These are phyloP conservation scores for Malaclemys terrapin DNA, from an alignment of 2,113 vertebrate genomes.

Conservation along the genomic window DNA sequence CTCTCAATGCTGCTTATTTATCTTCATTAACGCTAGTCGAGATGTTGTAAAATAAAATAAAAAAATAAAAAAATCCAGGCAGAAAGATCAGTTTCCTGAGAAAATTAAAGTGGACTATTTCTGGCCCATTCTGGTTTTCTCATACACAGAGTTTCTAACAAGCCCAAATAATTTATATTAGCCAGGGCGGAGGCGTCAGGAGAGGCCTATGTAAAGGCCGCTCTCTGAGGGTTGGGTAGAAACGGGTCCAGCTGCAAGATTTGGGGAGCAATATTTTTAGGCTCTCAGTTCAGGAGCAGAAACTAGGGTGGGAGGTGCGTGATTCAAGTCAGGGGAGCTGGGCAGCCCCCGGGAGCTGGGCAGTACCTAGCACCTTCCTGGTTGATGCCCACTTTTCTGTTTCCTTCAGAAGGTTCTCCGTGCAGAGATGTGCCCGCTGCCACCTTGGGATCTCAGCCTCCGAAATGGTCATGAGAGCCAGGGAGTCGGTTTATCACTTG, in stretches of 20 bases:
- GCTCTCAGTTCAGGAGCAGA: too few relatives aligned
- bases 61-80: fast-evolving
- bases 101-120: fast-evolving
- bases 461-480: slow-evolving; percentile 99
- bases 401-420: slow-evolving; percentile 98
- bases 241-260: too few relatives aligned
- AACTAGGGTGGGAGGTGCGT: neutral
- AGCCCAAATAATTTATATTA: neutral
- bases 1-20: neutral
- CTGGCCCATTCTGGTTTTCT: neutral
- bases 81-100: fast-evolving
- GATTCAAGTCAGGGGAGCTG: neutral
- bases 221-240: neutral
- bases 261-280: too few relatives aligned
- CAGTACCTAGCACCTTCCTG: neutral
- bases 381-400: slow-evolving; percentile 59
- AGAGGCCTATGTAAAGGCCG: neutral
- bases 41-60: neutral
- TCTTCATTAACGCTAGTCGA: fast-evolving
- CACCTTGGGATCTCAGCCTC: slow-evolving; percentile 99
- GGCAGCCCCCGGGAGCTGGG: neutral
- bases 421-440: slow-evolving; percentile 99
- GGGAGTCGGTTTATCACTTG: slow-evolving; percentile 98
- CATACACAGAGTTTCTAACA: too few relatives aligned
- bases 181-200: neutral